Conservation (phyloP, 1,140 invertebrate genomes). For the Philopotamus ludificatus region DNA sequence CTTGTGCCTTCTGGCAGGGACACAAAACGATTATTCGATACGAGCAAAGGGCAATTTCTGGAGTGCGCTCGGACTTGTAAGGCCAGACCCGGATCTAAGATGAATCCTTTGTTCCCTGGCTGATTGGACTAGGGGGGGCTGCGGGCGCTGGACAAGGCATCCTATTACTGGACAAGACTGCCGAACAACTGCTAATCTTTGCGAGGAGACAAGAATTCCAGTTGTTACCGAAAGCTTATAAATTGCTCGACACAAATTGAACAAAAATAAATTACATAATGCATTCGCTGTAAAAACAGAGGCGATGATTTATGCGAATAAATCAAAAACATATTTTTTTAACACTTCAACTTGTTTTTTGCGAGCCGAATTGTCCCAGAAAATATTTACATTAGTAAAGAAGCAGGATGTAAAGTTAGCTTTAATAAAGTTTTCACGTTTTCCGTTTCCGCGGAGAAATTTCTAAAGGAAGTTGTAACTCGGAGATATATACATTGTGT, state of each 20-base stretch:
- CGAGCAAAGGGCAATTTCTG: background rate
- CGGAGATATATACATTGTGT: background rate
- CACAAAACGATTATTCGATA: constrained; percentile 15
- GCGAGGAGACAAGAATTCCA: background rate
- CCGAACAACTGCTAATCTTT: background rate
- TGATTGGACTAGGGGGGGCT: background rate
- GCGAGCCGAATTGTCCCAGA: background rate
- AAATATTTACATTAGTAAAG: background rate
- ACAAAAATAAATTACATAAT: too few relatives aligned
- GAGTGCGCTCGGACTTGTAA: background rate
- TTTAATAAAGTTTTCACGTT: background rate
- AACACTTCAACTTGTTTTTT: background rate
- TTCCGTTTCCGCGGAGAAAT: background rate
- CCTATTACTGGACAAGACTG: background rate
- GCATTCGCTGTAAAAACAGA: too few relatives aligned
- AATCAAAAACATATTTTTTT: background rate
- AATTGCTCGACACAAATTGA: too few relatives aligned
- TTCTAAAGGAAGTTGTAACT: background rate
- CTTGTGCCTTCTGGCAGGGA: constrained; percentile 12
- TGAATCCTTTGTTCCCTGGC: background rate
- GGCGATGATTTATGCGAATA: too few relatives aligned
- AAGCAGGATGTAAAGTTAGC: background rate
- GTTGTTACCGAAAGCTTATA: background rate
- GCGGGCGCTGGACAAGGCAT: background rate
- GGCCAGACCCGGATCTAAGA: background rate